Evolutionary conservation across 2,797 vertebrate genomes (phyloP).

Genomic region (Eurystomus glaucurus): DNA sequence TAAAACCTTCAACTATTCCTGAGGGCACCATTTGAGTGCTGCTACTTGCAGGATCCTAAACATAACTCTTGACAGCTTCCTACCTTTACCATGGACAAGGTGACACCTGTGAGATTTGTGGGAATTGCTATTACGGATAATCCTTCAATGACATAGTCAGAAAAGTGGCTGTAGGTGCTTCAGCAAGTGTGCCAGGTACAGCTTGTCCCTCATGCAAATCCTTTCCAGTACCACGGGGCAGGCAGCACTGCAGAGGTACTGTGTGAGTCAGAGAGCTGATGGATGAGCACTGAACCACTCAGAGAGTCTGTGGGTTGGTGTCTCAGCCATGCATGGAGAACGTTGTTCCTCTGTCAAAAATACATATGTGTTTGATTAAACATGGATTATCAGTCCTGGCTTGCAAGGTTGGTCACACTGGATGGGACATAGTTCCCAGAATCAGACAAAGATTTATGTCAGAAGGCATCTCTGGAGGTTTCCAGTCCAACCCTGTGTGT

Average conservation of each 20-base stretch:
- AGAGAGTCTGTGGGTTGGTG: background rate
- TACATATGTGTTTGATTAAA: background rate
- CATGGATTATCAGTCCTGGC: background rate
- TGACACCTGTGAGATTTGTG: background rate
- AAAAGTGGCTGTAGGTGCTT: background rate
- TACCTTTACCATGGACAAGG: background rate
- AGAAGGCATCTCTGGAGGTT: background rate
- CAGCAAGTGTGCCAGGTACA: background rate
- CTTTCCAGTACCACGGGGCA: background rate
- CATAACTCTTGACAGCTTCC: background rate
- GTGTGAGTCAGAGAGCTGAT: background rate
- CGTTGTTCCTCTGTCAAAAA: background rate
- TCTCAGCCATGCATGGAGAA: background rate
- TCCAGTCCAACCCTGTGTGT: fast-evolving
- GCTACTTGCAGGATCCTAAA: background rate
- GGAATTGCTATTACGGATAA: background rate
- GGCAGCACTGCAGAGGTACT: background rate
- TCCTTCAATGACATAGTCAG: background rate
- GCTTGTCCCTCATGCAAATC: background rate
- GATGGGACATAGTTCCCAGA: background rate
- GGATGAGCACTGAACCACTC: background rate
- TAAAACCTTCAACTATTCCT: background rate
- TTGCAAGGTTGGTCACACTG: background rate
- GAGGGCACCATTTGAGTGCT: background rate
- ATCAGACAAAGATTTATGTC: background rate